Percentiles rank a stretch among this genome's conserved stretches.
Conservation (phyloP, 2,888 invertebrate species). For the Helicoverpa assulta region DNA sequence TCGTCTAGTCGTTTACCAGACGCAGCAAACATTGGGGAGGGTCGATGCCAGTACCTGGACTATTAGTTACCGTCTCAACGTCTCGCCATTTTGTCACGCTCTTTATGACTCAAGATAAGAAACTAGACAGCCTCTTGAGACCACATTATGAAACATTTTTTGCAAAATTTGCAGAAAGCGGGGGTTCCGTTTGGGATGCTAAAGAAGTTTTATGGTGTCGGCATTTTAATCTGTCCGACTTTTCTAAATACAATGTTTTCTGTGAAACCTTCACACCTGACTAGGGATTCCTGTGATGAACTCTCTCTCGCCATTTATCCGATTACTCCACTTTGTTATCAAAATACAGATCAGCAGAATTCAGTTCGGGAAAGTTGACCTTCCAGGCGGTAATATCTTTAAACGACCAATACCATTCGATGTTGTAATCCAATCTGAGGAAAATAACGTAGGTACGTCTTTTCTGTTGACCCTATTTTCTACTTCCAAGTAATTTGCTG, state of each 20-base stretch:
- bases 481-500: conserved; percentile 37
- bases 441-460: conserved; percentile 45
- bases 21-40: conserved; percentile 69
- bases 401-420: conserved; percentile 32
- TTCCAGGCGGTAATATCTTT: conserved; percentile 14
- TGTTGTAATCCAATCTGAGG: conserved; percentile 46
- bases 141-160: not conserved
- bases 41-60: conserved; percentile 47
- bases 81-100: conserved; percentile 43
- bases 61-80: conserved; percentile 53
- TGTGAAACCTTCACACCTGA: no score
- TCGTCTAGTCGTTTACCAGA: conserved; percentile 77
- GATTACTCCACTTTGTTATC: no score
- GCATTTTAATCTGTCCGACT: no score
- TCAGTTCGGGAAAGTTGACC: not conserved
- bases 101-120: conserved; percentile 45
- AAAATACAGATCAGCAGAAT: not conserved
- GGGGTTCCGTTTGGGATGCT: not conserved
- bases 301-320: no score
- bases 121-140: conserved; percentile 27
- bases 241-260: no score
- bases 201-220: no score
- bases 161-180: conserved; percentile 2
- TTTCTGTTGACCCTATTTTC: conserved; percentile 34
- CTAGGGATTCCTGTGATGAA: no score